Conservation (phyloP, 2,113 vertebrate species). For the Cranoglanis bouderius region DNA sequence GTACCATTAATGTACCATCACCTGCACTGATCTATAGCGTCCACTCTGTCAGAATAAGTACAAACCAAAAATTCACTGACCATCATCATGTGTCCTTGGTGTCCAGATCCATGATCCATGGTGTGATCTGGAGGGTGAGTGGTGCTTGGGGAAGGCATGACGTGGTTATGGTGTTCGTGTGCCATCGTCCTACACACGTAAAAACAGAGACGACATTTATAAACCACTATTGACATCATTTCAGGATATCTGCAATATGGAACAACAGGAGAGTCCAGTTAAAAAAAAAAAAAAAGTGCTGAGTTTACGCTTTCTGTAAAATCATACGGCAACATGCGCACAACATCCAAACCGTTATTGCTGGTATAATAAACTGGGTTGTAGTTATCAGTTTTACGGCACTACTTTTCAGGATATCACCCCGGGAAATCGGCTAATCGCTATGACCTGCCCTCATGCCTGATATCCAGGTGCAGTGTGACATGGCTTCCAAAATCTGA, state of each 20-base stretch:
- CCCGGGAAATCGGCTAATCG: not conserved
- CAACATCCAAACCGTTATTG: not conserved
- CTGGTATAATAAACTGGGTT: not conserved
- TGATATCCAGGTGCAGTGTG: not conserved
- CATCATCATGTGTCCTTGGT: slow-evolving; percentile 64
- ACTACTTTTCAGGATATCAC: not conserved
- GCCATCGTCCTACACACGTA: slow-evolving; percentile 29
- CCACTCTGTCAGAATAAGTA: not conserved
- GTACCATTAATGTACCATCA: not conserved
- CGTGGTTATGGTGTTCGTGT: slow-evolving; percentile 42
- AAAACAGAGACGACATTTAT: not conserved
- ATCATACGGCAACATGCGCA: not conserved
- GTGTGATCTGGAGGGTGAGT: slow-evolving; percentile 24
- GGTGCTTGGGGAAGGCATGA: not conserved
- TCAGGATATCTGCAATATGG: not conserved
- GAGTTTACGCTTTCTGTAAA: not conserved
- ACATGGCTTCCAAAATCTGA: not conserved
- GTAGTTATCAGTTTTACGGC: not conserved
- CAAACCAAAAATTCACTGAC: slow-evolving; percentile 73
- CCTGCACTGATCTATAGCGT: not conserved
- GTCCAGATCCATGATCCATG: slow-evolving; percentile 6
- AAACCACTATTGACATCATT: not conserved
- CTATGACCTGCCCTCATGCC: not conserved
- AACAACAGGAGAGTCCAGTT: not conserved
- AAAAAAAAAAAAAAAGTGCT: not conserved